Conservation (phyloP, 2,888 invertebrate species). For the Mythimna ferrago region DNA sequence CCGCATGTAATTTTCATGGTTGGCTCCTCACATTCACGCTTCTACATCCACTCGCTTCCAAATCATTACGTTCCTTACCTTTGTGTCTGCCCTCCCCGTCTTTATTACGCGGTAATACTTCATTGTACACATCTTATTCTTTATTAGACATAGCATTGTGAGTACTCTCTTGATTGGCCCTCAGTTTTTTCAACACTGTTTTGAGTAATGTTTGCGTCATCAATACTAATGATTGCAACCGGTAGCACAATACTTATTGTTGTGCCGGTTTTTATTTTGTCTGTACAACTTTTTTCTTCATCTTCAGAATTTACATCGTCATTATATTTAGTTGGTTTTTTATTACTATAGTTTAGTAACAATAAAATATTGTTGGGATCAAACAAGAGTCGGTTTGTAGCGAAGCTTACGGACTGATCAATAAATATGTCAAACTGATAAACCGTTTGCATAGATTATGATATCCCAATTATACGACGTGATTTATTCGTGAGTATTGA, state of each 20-base stretch:
- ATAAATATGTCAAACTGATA: conserved; percentile 70
- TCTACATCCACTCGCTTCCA: conserved; percentile 87
- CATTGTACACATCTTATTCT: conserved; percentile 83
- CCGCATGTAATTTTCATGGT: conserved; percentile 88
- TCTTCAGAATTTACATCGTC: conserved; percentile 83
- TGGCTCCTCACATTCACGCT: conserved; percentile 86
- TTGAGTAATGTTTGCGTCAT: conserved; percentile 89
- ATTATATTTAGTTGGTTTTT: conserved; percentile 88
- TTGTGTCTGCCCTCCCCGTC: conserved; percentile 80
- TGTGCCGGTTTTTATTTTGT: conserved; percentile 76
- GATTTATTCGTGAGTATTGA: conserved; percentile 54
- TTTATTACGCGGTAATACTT: conserved; percentile 81
- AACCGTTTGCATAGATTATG: conserved; percentile 66
- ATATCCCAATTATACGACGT: conserved; percentile 64
- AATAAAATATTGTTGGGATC: conserved; percentile 80
- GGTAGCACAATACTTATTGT: conserved; percentile 88
- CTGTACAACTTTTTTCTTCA: conserved; percentile 73
- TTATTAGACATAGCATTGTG: conserved; percentile 75
- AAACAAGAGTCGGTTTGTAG: conserved; percentile 64
- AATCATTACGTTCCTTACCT: conserved; percentile 89
- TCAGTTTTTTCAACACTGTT: conserved; percentile 82
- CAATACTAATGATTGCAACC: conserved; percentile 89
- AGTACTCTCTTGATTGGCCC: conserved; percentile 85
- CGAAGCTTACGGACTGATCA: conserved; percentile 54
- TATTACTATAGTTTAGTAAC: conserved; percentile 80